Evolutionary conservation across 1,140 invertebrate genomes (phyloP).

Genomic region (Glossosoma conforme): DNA sequence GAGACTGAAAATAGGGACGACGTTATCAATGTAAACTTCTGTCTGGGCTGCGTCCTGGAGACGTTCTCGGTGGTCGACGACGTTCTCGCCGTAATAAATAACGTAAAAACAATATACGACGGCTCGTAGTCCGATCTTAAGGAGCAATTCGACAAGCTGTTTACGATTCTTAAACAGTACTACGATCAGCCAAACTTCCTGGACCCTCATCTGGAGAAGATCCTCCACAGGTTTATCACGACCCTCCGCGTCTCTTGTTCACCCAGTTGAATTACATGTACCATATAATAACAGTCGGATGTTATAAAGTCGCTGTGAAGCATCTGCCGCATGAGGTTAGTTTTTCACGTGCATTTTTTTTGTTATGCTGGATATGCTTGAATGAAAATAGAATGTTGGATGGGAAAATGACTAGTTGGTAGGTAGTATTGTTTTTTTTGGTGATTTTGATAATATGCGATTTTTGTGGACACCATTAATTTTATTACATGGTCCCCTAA

Average conservation of each 20-base stretch:
- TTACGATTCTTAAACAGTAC: slow-evolving; percentile 72
- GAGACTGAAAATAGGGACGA: slow-evolving; percentile 10
- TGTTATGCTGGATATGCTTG: no score
- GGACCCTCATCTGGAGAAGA: slow-evolving; percentile 77
- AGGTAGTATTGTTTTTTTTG: no score
- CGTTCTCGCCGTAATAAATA: slow-evolving; percentile 57
- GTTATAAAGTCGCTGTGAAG: slow-evolving; percentile 85
- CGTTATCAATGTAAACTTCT: slow-evolving; percentile 11
- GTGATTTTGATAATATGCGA: no score
- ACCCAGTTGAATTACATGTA: slow-evolving; percentile 79
- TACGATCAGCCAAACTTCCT: slow-evolving; percentile 93
- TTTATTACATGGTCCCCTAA: no score
- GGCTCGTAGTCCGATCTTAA: slow-evolving; percentile 47
- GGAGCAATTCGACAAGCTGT: slow-evolving; percentile 26
- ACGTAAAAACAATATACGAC: slow-evolving; percentile 50
- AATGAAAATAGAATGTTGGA: no score
- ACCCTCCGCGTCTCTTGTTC: slow-evolving; percentile 59
- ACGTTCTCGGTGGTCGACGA: slow-evolving; percentile 66
- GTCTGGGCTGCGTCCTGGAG: slow-evolving; percentile 55
- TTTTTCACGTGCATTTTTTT: no score
- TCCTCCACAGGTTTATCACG: slow-evolving; percentile 65
- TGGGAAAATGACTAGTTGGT: no score
- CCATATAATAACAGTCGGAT: slow-evolving; percentile 84
- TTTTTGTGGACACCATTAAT: no score
- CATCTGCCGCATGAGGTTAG: slow-evolving; percentile 89